A percentile compares a stretch with the other conserved stretches of the same genome.
Conservation (phyloP, 2,797 vertebrate species). For the Leptodactylus fallax region DNA sequence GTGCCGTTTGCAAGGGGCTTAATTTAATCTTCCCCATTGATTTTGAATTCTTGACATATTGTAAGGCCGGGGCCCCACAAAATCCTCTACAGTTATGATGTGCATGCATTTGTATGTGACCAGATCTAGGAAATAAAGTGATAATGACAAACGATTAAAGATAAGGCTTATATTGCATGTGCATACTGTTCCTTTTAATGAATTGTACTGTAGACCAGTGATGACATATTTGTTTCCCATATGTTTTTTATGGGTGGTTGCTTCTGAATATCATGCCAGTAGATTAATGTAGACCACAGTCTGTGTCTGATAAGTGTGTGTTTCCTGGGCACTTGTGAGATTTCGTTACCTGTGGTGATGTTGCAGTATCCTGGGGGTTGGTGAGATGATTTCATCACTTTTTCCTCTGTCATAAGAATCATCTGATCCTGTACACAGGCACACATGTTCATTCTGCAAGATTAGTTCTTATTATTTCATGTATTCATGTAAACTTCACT, state of each 20-base stretch:
- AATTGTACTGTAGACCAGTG: background rate
- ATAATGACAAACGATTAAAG: no score
- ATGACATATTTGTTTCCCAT: background rate
- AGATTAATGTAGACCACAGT: background rate
- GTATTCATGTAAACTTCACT: background rate
- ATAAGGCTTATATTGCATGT: background rate
- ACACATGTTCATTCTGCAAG: background rate
- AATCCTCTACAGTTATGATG: no score
- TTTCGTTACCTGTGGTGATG: background rate
- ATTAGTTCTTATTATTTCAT: background rate
- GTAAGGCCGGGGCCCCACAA: no score
- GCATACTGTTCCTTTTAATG: background rate
- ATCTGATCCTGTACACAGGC: background rate
- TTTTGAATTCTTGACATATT: no score
- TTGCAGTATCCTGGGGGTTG: background rate
- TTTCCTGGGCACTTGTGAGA: background rate
- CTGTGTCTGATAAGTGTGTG: background rate
- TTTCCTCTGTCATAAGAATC: background rate
- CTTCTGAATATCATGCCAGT: background rate
- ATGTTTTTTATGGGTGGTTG: no score
- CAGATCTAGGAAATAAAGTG: no score
- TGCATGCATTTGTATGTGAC: no score
- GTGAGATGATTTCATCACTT: background rate
- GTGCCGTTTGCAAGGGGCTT: no score
- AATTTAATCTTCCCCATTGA: no score